Evolutionary conservation across 1,140 invertebrate species (phyloP), one percentile per base, ranked within the genome.

Genomic region (Brachionus plicatilis): DNA sequence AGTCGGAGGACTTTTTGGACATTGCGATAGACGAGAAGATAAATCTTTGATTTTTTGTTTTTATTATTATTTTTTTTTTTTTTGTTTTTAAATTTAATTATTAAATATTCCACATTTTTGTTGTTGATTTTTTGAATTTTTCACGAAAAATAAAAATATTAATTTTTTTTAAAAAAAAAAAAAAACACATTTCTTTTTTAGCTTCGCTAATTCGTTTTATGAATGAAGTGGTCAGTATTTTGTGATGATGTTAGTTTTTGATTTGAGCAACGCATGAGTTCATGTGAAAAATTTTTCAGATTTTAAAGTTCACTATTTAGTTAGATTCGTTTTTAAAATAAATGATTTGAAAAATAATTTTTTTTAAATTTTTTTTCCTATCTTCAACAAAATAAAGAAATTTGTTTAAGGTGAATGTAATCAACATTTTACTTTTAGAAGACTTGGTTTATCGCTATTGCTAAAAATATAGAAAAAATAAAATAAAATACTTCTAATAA

Each of bases 1-100:
- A 17, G 24, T n/a, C 29, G 8, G 33, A 72, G 1, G 68, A 72
- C 33, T 72, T 72, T 72, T 72, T 72, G 68, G 68, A 72, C 37
- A 72, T 72, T 24, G 41, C 68, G 17, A 72, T 72, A 20, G 68
- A 72, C 41, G 68, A 72, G 17, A 72, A 72, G 47, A 72, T 72
- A 41, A 72, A 72, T 72, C 8, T 72, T 72, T 72, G 29, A 68
- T 12, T 68, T 29, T 24, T 65, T 24, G 5, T 65, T 29, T 65
- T 65, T 24, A 0, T 65, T 65, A 27, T 24, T 47, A 14, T 12
- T 47, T 12, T 37, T 72, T n/a, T 72, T 72, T 12, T 65, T 29
- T 65, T 65, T 65, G 0, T 65, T 65, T 65, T 27, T 47, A 12
- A 47, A 12, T 47, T 65, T 65, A 65, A 24, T 65, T 65, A 65